Percentiles rank a stretch among this genome's conserved stretches.
phyloP scores from a whole-genome alignment of 2,113 vertebrate species.

The Mungos mungo region DNA sequence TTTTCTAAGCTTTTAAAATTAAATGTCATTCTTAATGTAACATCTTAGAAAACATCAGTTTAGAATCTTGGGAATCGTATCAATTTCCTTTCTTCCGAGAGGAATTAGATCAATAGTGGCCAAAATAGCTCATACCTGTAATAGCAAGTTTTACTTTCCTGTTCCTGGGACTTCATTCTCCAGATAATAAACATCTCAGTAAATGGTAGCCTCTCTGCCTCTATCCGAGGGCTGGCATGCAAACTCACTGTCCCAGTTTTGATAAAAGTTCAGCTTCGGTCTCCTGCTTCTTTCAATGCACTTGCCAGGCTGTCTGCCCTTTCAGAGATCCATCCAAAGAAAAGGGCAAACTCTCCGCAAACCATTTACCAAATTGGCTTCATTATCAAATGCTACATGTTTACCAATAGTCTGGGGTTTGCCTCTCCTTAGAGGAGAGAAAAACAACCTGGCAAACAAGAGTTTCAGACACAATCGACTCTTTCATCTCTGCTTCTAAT shows the following conservation, averaged over 20 bases:
- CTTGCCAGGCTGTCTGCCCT: background rate
- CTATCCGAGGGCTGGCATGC: background rate
- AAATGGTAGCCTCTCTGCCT: background rate
- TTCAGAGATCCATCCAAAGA: conserved; percentile 1
- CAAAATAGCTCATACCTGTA: background rate
- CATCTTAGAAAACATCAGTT: background rate
- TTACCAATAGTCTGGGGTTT: conserved; percentile 3
- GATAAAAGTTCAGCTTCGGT: background rate
- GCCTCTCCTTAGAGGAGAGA: background rate
- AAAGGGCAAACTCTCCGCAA: conserved; percentile 1
- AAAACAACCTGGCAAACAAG: background rate
- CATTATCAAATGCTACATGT: conserved; percentile 47
- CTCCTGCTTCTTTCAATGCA: background rate
- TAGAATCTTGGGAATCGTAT: background rate
- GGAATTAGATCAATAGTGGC: background rate
- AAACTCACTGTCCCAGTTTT: conserved; percentile 8
- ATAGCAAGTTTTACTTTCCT: background rate
- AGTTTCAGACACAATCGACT: background rate
- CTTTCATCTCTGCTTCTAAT: conserved; percentile 13
- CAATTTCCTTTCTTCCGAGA: background rate
- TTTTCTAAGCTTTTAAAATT: background rate
- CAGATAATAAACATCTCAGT: background rate
- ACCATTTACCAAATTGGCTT: conserved; percentile 38
- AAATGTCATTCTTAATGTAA: background rate
- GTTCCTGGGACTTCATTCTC: background rate